These are phyloP conservation scores for Dryococelus australis DNA, from an alignment of 2,888 invertebrate species.

Conservation along the genomic window DNA sequence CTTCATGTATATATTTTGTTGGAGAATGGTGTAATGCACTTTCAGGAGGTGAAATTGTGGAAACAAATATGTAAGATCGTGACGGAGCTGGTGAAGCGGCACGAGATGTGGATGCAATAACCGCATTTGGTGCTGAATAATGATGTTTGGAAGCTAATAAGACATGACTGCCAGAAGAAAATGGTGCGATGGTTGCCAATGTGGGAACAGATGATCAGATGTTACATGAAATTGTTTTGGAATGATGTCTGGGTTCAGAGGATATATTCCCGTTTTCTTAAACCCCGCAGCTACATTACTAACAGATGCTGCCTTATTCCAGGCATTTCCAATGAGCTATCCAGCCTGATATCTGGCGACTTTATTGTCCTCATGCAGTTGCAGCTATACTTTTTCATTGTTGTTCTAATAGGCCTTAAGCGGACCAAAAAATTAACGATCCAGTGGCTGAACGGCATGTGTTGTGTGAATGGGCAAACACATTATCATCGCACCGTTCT, in stretches of 20 bases:
- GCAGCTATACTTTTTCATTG: not conserved
- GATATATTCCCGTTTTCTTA: constrained; percentile 19
- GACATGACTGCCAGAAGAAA: not conserved
- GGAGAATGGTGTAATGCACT: not conserved
- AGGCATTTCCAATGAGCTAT: not conserved
- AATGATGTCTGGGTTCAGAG: constrained; percentile 6
- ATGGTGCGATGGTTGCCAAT: not conserved
- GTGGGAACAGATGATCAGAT: constrained; percentile 4
- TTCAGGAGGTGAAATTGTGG: not conserved
- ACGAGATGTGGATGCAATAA: not conserved
- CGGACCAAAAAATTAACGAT: not conserved
- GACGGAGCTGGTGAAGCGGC: not conserved
- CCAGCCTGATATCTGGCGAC: constrained; percentile 12
- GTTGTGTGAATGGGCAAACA: constrained; percentile 6
- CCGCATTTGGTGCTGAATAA: not conserved
- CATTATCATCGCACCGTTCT: constrained; percentile 17
- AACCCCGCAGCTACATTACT: not conserved
- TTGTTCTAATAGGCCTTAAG: constrained; percentile 1
- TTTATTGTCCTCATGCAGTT: constrained; percentile 7
- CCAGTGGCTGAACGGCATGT: not conserved
- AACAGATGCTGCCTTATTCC: constrained; percentile 18
- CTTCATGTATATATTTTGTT: not conserved
- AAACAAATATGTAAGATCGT: not conserved
- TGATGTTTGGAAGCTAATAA: not conserved
- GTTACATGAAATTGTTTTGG: not conserved